Evolutionary conservation across 2,113 vertebrate species (phyloP), one percentile per base, ranked within the genome.

Genomic region (Anas platyrhynchos): DNA sequence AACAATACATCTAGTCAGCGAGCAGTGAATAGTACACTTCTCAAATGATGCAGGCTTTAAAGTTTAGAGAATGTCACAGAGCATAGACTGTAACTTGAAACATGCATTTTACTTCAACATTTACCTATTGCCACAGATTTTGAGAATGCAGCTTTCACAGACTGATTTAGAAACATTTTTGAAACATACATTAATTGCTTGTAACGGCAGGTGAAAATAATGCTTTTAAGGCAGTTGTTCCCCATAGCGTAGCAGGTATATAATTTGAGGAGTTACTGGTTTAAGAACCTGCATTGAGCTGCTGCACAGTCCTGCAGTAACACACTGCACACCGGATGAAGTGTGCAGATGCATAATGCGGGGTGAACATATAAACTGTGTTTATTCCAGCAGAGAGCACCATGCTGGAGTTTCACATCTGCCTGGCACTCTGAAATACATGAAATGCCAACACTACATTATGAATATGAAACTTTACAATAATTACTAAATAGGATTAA

Each of bases 1-100:
- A 93, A 26, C 76, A 86, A 94, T 76, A 32, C 63, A 86, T 74
- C 83, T 88, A 77, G 92, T 80, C 69, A 86, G 66, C 55, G 91
- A 95, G 83, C 32, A 94, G 77, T 16, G 72, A 80, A 41, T 52
- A 93, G 86, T 41, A 43, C 43, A n/a, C 69, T 85, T 44, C 56
- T 83, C 41, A 87, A 91, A 87, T 48, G 88, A 48, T 31, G 48
- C 50, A 7, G 81, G 8, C 67, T 50, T 76, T 36, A 71, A 55
- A 36, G n/a, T 27, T 9, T 62, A 15, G 81, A 16, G 77, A 61
- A 59, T 38, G 52, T 74, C 92, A 62, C 43, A 7, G 41, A 32
- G 48, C 73, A 76, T 54, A 58, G 25, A 25, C 61, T 50, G n/a
- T 78, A 86, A 25, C n/a, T 46, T 46, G 58, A 89, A 86, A 92